phyloP scores from a whole-genome alignment of 2,797 vertebrate species.

The Numenius phaeopus region DNA sequence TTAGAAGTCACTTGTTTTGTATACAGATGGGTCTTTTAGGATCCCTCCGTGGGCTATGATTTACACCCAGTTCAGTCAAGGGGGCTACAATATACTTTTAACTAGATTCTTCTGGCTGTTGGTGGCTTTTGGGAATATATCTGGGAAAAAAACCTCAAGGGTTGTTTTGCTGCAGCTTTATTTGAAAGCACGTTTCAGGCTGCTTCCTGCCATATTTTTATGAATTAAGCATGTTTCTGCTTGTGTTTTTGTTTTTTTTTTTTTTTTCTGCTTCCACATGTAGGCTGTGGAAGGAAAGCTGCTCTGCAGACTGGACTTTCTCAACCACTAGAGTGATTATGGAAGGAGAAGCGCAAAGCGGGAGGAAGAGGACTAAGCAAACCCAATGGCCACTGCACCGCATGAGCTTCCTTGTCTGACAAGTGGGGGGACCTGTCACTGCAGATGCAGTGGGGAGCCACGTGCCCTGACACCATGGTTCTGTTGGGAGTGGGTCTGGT shows the following conservation, averaged over 20 bases:
- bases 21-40: neutral
- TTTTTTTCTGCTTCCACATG: too few species aligned
- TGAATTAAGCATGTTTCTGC: fast-evolving
- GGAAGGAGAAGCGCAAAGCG: fast-evolving
- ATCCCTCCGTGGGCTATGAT: neutral
- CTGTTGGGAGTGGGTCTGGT: neutral
- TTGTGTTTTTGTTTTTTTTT: neutral
- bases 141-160: too few species aligned
- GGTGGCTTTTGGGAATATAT: neutral
- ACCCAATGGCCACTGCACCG: fast-evolving
- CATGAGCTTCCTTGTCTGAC: neutral
- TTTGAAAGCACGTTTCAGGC: neutral
- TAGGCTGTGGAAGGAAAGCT: neutral
- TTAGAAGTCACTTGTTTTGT: neutral
- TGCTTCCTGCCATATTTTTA: fast-evolving
- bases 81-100: neutral
- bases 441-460: fast-evolving
- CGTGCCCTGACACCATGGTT: fast-evolving
- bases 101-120: fast-evolving
- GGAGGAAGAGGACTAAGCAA: neutral
- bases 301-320: fast-evolving
- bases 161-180: neutral
- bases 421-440: too few species aligned
- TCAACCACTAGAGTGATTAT: fast-evolving
- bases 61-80: neutral